Conservation (phyloP, 2,888 invertebrate genomes). For the Morpho deidamia region DNA sequence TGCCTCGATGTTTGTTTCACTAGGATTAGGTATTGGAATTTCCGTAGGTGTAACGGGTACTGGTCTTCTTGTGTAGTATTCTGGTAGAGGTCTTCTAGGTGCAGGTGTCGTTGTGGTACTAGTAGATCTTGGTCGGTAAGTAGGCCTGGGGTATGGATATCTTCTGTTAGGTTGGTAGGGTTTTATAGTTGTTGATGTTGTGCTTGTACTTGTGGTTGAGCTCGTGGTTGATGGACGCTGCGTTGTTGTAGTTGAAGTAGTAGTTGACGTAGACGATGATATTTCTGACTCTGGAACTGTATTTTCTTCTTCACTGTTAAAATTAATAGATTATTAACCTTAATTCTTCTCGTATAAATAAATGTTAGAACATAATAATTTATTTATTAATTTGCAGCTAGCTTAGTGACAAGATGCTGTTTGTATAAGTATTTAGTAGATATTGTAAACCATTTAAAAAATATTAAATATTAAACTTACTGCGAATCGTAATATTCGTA, state of each 20-base stretch:
- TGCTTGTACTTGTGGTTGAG: conserved; percentile 25
- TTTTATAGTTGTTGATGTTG: conserved; percentile 27
- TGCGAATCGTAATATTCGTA: conserved; percentile 60
- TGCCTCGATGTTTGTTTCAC: conserved; percentile 31
- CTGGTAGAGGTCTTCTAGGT: conserved; percentile 20
- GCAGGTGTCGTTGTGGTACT: conserved; percentile 25
- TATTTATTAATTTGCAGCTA: too few species aligned
- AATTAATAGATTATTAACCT: neutral
- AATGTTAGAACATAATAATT: too few species aligned
- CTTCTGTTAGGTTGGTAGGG: conserved; percentile 25
- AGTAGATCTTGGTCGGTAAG: conserved; percentile 20
- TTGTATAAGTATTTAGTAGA: too few species aligned
- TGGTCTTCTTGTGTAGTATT: conserved; percentile 29
- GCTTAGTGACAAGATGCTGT: too few species aligned
- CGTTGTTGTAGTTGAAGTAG: conserved; percentile 20
- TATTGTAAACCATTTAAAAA: too few species aligned
- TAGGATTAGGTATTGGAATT: conserved; percentile 32
- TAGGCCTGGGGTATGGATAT: conserved; percentile 28
- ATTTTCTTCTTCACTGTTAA: conserved; percentile 12
- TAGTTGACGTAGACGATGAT: conserved; percentile 18
- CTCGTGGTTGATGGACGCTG: conserved; percentile 23
- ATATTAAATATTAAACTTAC: conserved; percentile 33
- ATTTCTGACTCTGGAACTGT: conserved; percentile 10
- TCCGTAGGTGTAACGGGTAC: conserved; percentile 27
- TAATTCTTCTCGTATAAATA: too few species aligned